A percentile compares a stretch with the other conserved stretches of the same genome.
phyloP scores from a whole-genome alignment of 2,113 vertebrate species.

The Mesocricetus auratus region DNA sequence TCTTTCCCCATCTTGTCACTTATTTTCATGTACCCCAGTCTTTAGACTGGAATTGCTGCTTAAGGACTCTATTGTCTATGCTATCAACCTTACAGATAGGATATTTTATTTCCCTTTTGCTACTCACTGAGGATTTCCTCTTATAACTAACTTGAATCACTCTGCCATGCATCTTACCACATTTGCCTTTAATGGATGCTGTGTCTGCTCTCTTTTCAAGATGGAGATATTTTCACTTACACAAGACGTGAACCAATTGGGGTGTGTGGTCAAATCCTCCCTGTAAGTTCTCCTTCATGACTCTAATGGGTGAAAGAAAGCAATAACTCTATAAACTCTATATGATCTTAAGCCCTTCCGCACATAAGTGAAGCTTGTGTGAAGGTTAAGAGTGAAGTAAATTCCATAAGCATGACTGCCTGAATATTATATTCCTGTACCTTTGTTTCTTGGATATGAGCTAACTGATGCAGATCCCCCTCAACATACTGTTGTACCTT shows the following conservation, averaged over 20 bases:
- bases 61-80: background rate
- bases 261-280: conserved; percentile 94
- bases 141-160: background rate
- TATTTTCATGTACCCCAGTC: background rate
- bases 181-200: background rate
- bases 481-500: background rate
- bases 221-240: conserved; percentile 93
- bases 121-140: background rate
- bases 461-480: background rate
- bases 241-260: conserved; percentile 94
- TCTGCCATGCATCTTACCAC: background rate
- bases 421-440: background rate
- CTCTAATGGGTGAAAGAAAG: background rate
- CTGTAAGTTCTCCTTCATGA: conserved; percentile 87
- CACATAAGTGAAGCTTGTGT: background rate
- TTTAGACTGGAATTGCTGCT: background rate
- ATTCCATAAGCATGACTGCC: background rate
- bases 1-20: too few relatives aligned
- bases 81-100: background rate
- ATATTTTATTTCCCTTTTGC: background rate
- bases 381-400: background rate
- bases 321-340: conserved; percentile 7
- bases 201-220: conserved; percentile 82
- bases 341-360: background rate
- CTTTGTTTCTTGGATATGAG: background rate